Base-by-base conservation (phyloP, 2,797 vertebrate genomes). In the Botia almorhae region DNA sequence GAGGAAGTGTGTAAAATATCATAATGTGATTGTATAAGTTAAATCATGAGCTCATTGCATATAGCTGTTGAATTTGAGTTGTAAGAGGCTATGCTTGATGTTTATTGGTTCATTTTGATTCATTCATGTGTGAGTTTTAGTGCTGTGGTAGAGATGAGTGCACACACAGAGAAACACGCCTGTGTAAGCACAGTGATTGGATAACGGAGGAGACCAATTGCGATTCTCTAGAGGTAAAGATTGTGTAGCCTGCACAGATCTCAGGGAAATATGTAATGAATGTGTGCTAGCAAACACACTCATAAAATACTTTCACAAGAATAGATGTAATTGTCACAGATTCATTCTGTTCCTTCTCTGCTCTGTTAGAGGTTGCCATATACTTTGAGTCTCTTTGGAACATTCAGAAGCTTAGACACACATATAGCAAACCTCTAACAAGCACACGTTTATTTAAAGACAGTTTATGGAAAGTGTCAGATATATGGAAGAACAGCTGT, bases 191-290 rank as follows among this genome's bases (percentile, higher is more conserved):
- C n/a, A 36, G 33, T 60, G 53, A 78, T 60, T 58, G 43, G 43
- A 19, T 21, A 71, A 63, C 33, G 3, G 14, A 63, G 19, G n/a
- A 70, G 73, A 63, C 73, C 50, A 53, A 33, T 68, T 16, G 7
- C 0, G 8, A 51, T 14, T 64, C 46, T 46, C 58, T 64, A 19
- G 43, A 46, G 43, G 43, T 8, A 11, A 19, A 68, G 74, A 17
- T 65, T 67, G 50, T 67, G 55, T 26, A 76, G 26, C 43, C 53
- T 55, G 63, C 53, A 29, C 39, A 46, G 78, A 61, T 69, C 72
- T 68, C 64, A 69, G 63, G 72, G 80, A 70, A 58, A 70, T n/a
- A 70, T 69, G 33, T 29, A 53, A 71, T 64, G 64, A 33, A 46
- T 13, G 19, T n/a, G 11, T 0, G 10, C 23, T 26, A 21, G 19